A percentile compares a stretch with the other conserved stretches of the same genome.
Conservation (phyloP, 2,888 invertebrate genomes). For the Platypus cylindrus region DNA sequence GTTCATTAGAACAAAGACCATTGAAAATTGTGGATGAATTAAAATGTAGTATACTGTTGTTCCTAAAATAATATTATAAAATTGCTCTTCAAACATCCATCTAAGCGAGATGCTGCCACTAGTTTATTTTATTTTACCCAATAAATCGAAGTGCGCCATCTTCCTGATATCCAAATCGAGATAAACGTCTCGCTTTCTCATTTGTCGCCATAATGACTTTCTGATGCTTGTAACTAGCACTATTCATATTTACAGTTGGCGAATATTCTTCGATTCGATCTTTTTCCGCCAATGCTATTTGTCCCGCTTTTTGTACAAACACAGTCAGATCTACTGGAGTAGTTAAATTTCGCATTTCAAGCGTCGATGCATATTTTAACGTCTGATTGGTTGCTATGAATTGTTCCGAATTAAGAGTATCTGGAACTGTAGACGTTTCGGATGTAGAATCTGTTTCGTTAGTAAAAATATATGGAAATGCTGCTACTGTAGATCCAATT, state of each 20-base stretch:
- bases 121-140: constrained; percentile 15
- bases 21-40: too few species aligned
- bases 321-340: too few species aligned
- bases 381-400: constrained; percentile 9
- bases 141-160: constrained; percentile 51
- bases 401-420: too few species aligned
- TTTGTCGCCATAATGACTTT: constrained; percentile 54
- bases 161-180: constrained; percentile 53
- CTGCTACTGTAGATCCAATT: too few species aligned
- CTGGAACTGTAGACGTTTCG: too few species aligned
- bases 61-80: constrained; percentile 1
- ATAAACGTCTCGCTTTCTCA: constrained; percentile 45
- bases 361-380: too few species aligned
- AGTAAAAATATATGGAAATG: too few species aligned
- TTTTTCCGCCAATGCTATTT: constrained; percentile 44
- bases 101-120: background rate
- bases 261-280: constrained; percentile 41
- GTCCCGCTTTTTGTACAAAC: too few species aligned
- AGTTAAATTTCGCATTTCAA: too few species aligned
- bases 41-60: too few species aligned
- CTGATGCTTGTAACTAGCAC: constrained; percentile 59
- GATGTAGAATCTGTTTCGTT: too few species aligned
- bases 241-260: constrained; percentile 39
- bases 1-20: too few species aligned
- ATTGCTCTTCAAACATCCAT: background rate